These are phyloP conservation scores for Agapetus fuscipes DNA, from an alignment of 2,888 invertebrate genomes.

Conservation along the genomic window DNA sequence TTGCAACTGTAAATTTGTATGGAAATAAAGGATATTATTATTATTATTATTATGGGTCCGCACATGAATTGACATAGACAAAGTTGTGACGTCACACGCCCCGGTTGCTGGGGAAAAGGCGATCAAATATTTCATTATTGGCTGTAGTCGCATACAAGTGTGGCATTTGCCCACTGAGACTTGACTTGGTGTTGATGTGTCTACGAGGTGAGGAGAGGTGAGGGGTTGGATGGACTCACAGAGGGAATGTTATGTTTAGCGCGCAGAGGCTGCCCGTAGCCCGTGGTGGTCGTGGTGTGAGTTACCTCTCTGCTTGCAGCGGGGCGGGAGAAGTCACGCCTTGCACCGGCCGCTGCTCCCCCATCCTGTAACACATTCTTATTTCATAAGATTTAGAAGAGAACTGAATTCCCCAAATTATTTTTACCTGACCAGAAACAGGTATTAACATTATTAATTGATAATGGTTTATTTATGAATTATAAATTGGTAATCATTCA, in stretches of 20 bases:
- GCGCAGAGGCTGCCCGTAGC: constrained; percentile 15
- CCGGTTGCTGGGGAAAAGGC: background rate
- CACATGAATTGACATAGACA: background rate
- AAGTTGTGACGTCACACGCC: background rate
- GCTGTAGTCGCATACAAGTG: too few species aligned
- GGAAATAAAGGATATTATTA: too few species aligned
- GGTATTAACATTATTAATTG: too few species aligned
- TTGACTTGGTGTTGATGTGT: background rate
- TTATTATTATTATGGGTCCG: too few species aligned
- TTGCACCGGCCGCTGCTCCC: background rate
- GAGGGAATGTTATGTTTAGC: constrained; percentile 15
- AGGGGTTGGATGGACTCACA: too few species aligned
- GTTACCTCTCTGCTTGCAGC: constrained; percentile 2
- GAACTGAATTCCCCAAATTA: background rate
- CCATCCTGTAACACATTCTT: background rate
- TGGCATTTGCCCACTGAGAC: too few species aligned
- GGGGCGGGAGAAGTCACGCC: constrained; percentile 1
- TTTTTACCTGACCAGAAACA: background rate
- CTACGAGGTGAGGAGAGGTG: background rate
- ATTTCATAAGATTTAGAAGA: background rate
- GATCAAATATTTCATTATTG: too few species aligned
- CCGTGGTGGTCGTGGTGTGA: constrained; percentile 1
- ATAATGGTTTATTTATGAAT: too few species aligned
- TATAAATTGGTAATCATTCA: too few species aligned
- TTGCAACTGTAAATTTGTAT: too few species aligned